Evolutionary conservation across 2,797 vertebrate genomes (phyloP).

Genomic region (Morelia viridis): DNA sequence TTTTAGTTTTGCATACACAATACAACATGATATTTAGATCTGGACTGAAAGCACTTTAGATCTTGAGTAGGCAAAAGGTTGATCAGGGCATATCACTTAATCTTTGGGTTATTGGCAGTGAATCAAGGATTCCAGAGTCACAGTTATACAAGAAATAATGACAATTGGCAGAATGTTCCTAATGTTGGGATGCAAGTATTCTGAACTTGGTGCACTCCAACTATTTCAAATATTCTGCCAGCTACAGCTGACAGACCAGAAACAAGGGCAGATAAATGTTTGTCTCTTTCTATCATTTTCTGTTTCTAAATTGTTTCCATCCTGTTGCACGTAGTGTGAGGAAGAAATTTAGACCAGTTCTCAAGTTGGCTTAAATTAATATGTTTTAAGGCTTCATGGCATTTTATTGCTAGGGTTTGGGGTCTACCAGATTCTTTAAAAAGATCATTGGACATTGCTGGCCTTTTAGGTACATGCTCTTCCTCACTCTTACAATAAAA

Average conservation of each 20-base stretch:
- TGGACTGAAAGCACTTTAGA: not conserved
- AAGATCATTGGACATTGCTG: no score
- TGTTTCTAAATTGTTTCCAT: not conserved
- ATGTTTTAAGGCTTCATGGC: no score
- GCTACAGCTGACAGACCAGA: not conserved
- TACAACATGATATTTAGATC: conserved; percentile 5
- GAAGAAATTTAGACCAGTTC: no score
- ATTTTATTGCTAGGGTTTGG: no score
- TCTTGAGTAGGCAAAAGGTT: not conserved
- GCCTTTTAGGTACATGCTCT: no score
- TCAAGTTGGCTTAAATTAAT: no score
- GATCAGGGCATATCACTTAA: not conserved
- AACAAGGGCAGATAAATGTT: not conserved
- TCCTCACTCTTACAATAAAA: no score
- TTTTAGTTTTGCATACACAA: not conserved
- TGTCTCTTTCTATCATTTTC: not conserved
- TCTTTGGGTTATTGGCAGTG: not conserved
- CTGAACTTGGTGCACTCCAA: not conserved
- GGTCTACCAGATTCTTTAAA: no score
- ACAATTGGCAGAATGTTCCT: not conserved
- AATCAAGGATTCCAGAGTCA: not conserved
- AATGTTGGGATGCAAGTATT: not conserved
- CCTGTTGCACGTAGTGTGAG: not conserved
- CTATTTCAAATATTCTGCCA: not conserved
- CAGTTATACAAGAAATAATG: not conserved